A percentile compares a stretch with the other conserved stretches of the same genome.
Conservation (phyloP, 2,888 invertebrate species). For the Spodoptera exigua region DNA sequence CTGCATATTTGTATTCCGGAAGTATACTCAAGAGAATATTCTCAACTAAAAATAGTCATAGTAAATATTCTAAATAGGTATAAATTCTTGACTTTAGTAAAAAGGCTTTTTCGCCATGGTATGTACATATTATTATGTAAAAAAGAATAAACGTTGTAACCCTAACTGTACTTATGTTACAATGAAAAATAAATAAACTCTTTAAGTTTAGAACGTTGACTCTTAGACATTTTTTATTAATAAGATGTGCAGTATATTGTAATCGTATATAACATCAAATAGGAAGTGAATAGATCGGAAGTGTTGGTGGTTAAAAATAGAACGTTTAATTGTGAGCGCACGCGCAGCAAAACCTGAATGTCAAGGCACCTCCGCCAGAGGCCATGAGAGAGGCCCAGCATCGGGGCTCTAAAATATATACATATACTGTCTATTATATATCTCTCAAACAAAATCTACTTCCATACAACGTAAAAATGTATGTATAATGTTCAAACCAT, state of each 20-base stretch:
- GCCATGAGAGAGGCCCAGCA: constrained; percentile 68
- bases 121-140: too few species aligned
- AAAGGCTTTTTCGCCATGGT: too few species aligned
- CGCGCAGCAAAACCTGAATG: constrained; percentile 80
- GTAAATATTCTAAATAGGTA: too few species aligned
- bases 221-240: background rate
- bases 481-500: too few species aligned
- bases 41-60: constrained; percentile 14
- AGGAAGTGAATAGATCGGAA: constrained; percentile 86
- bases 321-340: constrained; percentile 79
- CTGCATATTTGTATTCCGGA: constrained; percentile 33
- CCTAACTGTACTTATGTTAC: too few species aligned
- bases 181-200: too few species aligned
- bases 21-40: constrained; percentile 20
- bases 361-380: constrained; percentile 78
- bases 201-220: too few species aligned
- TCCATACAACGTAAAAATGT: too few species aligned
- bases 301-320: constrained; percentile 80
- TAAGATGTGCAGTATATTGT: constrained; percentile 12
- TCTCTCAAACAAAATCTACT: background rate
- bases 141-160: too few species aligned
- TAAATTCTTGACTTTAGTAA: too few species aligned
- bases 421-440: constrained; percentile 43
- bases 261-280: constrained; percentile 51
- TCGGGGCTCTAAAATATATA: constrained; percentile 49